phyloP scores from a whole-genome alignment of 92 coral and sea anemone species.

The Palythoa caribaeorum region DNA sequence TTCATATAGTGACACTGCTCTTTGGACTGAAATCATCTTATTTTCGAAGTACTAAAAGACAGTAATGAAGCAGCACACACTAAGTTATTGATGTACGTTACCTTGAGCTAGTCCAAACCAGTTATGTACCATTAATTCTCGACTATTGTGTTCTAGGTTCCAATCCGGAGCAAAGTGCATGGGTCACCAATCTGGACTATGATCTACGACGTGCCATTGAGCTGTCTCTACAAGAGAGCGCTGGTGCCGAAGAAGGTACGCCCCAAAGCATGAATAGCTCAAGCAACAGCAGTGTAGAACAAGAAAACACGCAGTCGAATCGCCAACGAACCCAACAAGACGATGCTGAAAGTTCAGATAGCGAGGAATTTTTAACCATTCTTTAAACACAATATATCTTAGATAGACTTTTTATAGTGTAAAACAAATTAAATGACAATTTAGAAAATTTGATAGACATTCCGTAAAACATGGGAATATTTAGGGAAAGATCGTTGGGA shows the following conservation, averaged over 20 bases:
- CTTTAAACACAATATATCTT: background rate
- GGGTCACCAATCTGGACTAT: slow-evolving; percentile 49
- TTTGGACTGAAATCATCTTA: too few relatives aligned
- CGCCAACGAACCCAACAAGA: background rate
- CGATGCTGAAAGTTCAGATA: slow-evolving; percentile 30
- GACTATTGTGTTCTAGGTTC: background rate
- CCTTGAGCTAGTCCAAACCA: too few relatives aligned
- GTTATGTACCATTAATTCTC: background rate
- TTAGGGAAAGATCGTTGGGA: too few relatives aligned
- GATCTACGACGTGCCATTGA: slow-evolving; percentile 84
- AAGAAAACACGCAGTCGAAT: slow-evolving; percentile 17
- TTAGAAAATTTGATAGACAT: background rate
- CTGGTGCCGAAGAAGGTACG: slow-evolving; percentile 25
- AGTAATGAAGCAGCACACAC: too few relatives aligned
- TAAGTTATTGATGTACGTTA: too few relatives aligned
- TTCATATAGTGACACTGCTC: too few relatives aligned
- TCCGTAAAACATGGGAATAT: background rate
- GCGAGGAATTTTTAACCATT: slow-evolving; percentile 36
- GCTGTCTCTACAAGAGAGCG: slow-evolving; percentile 71
- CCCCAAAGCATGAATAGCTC: slow-evolving; percentile 29
- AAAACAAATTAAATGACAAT: background rate
- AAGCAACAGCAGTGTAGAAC: slow-evolving; percentile 10
- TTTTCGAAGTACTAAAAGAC: too few relatives aligned
- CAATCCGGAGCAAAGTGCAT: background rate
- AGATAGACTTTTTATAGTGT: background rate